Evolutionary conservation across 2,888 invertebrate species (phyloP).

Genomic region (Rhodophaea formosa): DNA sequence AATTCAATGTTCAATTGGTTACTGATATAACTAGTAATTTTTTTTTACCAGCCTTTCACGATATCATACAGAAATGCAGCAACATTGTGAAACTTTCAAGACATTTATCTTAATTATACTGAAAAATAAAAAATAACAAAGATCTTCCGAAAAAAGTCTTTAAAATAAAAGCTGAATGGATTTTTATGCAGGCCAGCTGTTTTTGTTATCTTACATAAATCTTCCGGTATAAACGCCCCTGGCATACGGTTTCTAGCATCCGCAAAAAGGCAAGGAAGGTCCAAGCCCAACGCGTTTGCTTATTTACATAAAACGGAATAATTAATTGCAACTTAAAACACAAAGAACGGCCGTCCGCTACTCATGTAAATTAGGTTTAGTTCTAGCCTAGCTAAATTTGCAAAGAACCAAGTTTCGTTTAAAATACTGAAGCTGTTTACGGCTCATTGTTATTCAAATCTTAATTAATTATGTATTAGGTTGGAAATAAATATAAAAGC

Average conservation of each 20-base stretch:
- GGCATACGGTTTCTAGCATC: conserved; percentile 38
- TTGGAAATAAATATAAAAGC: not conserved
- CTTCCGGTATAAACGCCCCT: conserved; percentile 20
- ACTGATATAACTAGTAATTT: too few species aligned
- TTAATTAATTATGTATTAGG: not conserved
- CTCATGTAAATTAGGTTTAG: conserved; percentile 73
- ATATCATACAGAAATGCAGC: too few species aligned
- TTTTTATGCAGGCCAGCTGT: not conserved
- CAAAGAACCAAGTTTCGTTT: conserved; percentile 33
- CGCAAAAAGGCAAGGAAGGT: conserved; percentile 54
- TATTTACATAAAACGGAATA: conserved; percentile 77
- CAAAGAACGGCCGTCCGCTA: conserved; percentile 66
- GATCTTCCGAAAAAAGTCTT: not conserved
- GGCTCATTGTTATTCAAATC: conserved; percentile 2
- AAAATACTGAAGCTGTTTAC: conserved; percentile 15
- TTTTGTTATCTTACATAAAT: not conserved
- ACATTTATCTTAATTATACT: too few species aligned
- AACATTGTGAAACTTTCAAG: too few species aligned
- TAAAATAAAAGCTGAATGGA: not conserved
- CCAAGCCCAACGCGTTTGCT: conserved; percentile 51
- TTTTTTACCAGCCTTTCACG: too few species aligned
- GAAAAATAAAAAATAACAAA: too few species aligned
- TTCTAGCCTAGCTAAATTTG: conserved; percentile 45
- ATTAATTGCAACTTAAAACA: conserved; percentile 76
- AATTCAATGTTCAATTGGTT: too few species aligned